Percentiles rank a stretch among this genome's conserved stretches.
Conservation (phyloP, 2,888 invertebrate genomes). For the Diarsia dahlii region DNA sequence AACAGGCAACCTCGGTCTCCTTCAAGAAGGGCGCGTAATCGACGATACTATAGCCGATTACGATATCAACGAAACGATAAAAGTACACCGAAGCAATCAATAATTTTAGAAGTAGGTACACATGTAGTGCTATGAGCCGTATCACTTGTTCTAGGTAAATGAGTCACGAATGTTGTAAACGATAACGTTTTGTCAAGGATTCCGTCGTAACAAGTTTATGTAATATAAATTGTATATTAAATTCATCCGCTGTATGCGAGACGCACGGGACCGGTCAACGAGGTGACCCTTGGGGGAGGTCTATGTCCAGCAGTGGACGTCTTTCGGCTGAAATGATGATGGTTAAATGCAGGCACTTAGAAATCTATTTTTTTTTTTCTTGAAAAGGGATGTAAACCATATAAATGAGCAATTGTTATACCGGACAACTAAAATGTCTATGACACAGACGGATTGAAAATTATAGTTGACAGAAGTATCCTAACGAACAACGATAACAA, state of each 20-base stretch:
- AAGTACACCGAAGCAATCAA: constrained; percentile 55
- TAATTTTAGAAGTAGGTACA: constrained; percentile 58
- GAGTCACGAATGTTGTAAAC: constrained; percentile 50
- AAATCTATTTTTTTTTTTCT: neutral
- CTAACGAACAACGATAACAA: neutral
- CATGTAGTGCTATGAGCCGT: constrained; percentile 29
- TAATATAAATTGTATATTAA: constrained; percentile 34
- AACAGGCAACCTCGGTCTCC: constrained; percentile 39
- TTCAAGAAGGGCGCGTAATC: constrained; percentile 59
- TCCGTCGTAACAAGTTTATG: constrained; percentile 15
- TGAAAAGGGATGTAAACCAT: neutral
- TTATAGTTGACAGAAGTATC: neutral
- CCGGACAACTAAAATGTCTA: neutral
- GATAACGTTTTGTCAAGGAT: constrained; percentile 43
- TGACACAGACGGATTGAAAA: neutral
- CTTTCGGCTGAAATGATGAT: too few relatives aligned
- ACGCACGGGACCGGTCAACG: too few relatives aligned
- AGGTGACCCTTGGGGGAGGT: too few relatives aligned
- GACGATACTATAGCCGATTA: constrained; percentile 51
- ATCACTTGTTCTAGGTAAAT: constrained; percentile 58
- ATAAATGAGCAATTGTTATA: neutral
- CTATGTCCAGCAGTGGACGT: too few relatives aligned
- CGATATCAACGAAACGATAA: constrained; percentile 56
- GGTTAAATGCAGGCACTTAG: neutral
- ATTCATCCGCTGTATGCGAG: neutral